Base-by-base conservation (phyloP, 2,113 vertebrate genomes). In the Notiomystis cincta region DNA sequence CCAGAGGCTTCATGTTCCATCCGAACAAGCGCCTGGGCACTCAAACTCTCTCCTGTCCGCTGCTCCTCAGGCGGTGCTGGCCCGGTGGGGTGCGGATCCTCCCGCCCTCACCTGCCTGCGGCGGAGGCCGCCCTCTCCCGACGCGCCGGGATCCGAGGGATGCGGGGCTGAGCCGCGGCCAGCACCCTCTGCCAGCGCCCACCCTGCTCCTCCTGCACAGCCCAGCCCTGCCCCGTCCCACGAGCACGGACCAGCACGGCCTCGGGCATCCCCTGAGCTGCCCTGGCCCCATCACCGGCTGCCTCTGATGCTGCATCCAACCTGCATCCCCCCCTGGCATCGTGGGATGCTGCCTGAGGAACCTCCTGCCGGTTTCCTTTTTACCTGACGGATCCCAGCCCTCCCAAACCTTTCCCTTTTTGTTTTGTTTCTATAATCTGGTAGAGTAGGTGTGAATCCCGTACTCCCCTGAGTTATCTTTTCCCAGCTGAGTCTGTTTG, bases 81-180 rank as follows among this genome's bases (percentile, higher is more conserved):
- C 20, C 47, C 2, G 3, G 27, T 9, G 35, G 45, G 53, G 2
- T 15, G 66, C 2, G 2, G 75, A 22, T 40, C 24, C 21, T 78
- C 25, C 58, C 6, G 0, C 47, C 40, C 51, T 66, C 67, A 31
- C 44, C 81, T 47, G 20, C 60, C 33, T 0, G 24, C 0, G 66
- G 96, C 13, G 3, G 42, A 81, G 87, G 82, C 65, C 57, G 95
- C 97, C 98, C 96, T 96, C 97, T 97, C 75, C 94, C 40, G 96
- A 96, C 67, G 15, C 4, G 2, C 25, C 1, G 12, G 31, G 17
- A 45, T 16, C 50, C 22, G 33, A 53, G 76, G 44, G 76, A 21
- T 16, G 50, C 5, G 0, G 35, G 22, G 5, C 45, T 28, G 54
- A 60, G 61, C 47, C 23, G 60, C 50, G 14, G 28, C 25, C 81